Evolutionary conservation across 2,797 vertebrate species (phyloP), one percentile per base, ranked within the genome.

Genomic region (Phrynocephalus forsythii): DNA sequence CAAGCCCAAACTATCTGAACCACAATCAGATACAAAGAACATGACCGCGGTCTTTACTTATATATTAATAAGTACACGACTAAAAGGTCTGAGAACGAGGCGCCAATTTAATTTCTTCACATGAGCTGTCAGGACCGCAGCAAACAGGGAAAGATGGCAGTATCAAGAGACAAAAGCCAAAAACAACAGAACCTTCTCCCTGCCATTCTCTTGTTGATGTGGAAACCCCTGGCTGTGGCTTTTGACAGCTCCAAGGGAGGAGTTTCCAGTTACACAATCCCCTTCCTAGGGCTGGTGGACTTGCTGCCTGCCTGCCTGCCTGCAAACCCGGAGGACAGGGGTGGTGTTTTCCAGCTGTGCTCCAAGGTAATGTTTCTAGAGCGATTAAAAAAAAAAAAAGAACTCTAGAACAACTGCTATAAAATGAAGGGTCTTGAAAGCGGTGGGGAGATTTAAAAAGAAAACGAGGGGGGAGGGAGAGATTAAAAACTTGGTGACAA

Each of bases 211-310:
- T 83, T 84, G 28, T 85, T 56, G 88, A 83, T 60, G 87, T 85
- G 89, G 82, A 76, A 89, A 87, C 11, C 88, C 87, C 91, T 91
- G 26, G 90, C 92, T 38, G 86, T 87, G 78, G 69, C 83, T 85
- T 85, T 90, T 94, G 95, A 94, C 95, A 95, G 94, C 93, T 95
- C 82, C 83, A 44, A 85, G 87, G 83, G 83, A 85, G 83, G 87
- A 88, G 83, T 69, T 82, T 88, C 83, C 71, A 67, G 84, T 85
- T 88, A 88, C 83, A 88, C 83, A 88, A 88, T 78, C 77, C 50
- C 67, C 28, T 84, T 63, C 82, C 87, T 88, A 63, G 63, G 82
- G 75, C 63, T 88, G 82, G 76, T 48, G 67, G 50, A 79, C 13
- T 69, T n/a, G 28, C 50, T 63, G 69, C 20, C 18, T 73, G 66